phyloP scores from a whole-genome alignment of 2,888 invertebrate species.

The Eupithecia subfuscata region DNA sequence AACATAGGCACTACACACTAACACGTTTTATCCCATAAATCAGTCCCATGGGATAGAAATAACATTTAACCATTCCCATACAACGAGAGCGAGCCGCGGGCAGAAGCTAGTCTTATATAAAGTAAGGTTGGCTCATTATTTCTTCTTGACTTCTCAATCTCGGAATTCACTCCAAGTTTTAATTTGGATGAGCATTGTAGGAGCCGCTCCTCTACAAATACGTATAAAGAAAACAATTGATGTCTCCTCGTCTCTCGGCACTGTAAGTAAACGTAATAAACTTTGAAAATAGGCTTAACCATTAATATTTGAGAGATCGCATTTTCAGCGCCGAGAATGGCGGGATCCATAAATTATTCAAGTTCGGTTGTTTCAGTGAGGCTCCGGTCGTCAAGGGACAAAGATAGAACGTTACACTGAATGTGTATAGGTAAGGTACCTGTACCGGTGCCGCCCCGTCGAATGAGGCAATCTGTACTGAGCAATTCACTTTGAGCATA shows the following conservation, averaged over 20 bases:
- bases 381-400: slow-evolving; percentile 41
- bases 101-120: background rate
- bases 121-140: background rate
- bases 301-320: slow-evolving; percentile 27
- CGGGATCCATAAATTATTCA: slow-evolving; percentile 43
- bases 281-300: slow-evolving; percentile 20
- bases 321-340: slow-evolving; percentile 37
- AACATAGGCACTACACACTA: too few relatives aligned
- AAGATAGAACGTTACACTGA: slow-evolving; percentile 38
- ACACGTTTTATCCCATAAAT: background rate
- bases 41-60: background rate
- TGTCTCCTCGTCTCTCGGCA: slow-evolving; percentile 5
- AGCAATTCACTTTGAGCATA: slow-evolving; percentile 16
- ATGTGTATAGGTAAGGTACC: slow-evolving; percentile 25
- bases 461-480: slow-evolving; percentile 18
- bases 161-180: background rate
- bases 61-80: background rate
- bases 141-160: background rate
- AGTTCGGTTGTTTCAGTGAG: slow-evolving; percentile 37
- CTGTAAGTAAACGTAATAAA: slow-evolving; percentile 25
- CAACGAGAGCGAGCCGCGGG: background rate
- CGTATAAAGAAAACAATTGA: slow-evolving; percentile 1
- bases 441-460: slow-evolving; percentile 5
- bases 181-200: background rate
- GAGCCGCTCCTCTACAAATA: background rate